Conservation (phyloP, 2,113 vertebrate genomes). For the Heterochromis multidens region DNA sequence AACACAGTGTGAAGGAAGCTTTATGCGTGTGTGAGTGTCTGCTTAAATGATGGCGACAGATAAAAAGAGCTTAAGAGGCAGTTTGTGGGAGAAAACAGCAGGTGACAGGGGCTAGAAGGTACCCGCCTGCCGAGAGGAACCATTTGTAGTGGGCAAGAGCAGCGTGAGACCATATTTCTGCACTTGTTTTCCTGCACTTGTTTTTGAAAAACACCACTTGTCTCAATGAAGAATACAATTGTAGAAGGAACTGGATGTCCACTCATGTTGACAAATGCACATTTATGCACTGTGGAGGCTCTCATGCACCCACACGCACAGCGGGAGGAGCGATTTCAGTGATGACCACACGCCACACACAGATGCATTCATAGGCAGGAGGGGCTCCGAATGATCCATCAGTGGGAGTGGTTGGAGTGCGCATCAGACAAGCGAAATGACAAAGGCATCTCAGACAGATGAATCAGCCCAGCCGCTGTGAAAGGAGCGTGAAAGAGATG, state of each 20-base stretch:
- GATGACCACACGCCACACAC: background rate
- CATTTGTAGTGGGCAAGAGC: slow-evolving; percentile 33
- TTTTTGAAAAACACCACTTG: slow-evolving; percentile 41
- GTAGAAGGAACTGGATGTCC: background rate
- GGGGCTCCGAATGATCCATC: slow-evolving; percentile 37
- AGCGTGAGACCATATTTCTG: slow-evolving; percentile 21
- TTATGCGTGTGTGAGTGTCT: background rate
- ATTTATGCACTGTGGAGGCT: background rate
- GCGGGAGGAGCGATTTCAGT: background rate
- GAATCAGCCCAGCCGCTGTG: slow-evolving; percentile 44
- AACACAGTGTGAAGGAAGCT: background rate
- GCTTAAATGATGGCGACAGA: slow-evolving; percentile 24
- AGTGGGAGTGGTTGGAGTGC: slow-evolving; percentile 14
- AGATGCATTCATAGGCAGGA: background rate
- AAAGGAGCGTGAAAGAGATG: slow-evolving; percentile 63
- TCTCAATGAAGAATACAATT: slow-evolving; percentile 5
- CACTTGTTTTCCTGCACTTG: slow-evolving; percentile 21
- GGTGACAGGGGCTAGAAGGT: slow-evolving; percentile 1
- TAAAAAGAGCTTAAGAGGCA: slow-evolving; percentile 36
- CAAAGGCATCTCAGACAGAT: slow-evolving; percentile 43
- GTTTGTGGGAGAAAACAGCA: slow-evolving; percentile 29
- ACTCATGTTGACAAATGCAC: slow-evolving; percentile 14
- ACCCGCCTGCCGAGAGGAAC: slow-evolving; percentile 15
- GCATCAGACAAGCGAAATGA: slow-evolving; percentile 40
- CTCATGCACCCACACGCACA: background rate